Base-by-base conservation (phyloP, 2,888 invertebrate genomes). In the Coremacera marginata region DNA sequence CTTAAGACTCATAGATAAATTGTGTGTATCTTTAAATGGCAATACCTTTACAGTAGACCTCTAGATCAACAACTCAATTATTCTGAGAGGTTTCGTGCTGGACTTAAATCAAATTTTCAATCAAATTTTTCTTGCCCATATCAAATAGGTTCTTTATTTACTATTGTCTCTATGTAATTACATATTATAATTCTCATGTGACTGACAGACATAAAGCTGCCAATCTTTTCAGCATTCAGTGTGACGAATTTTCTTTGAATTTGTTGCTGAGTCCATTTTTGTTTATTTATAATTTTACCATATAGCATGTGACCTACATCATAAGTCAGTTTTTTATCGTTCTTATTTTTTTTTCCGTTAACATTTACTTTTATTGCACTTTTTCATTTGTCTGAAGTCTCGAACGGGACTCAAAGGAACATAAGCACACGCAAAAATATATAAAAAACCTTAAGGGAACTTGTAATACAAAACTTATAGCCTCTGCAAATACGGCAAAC, bases 221-320 rank as follows among this genome's bases (percentile, higher is more conserved):
- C n/a, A n/a, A n/a, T n/a, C 5, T 5, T 4, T 5, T 37, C 37
- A 8, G 37, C 8, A 31, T 31, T 31, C 3, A 4, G 3, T 37
- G 37, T 1, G 1, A 5, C 8, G 37, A 11, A 27, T 7, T 51
- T 22, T 16, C 0, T 2, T 11, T 49, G 5, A 4, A 2, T 68
- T 51, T 14, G 67, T 49, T 19, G 49, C 67, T 49, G 49, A 44
- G 14, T 11, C 11, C 1, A 44, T 44, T 44, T 11, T 14, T 68
- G 68, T 27, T 49, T 37, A 19, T 65, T 19, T 16, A 19, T 27
- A 75, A 67, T 62, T 76, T 71, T 51, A 19, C 2, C 70, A 65
- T 75, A 75, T 77, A 49, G 75, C 75, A 73, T 77, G 71, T 77
- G 77, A 77, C 77, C 77, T 77, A 77, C 70, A 77, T 75, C 63